These are phyloP conservation scores for Merodon equestris DNA, from an alignment of 2,888 invertebrate genomes.

Conservation along the genomic window DNA sequence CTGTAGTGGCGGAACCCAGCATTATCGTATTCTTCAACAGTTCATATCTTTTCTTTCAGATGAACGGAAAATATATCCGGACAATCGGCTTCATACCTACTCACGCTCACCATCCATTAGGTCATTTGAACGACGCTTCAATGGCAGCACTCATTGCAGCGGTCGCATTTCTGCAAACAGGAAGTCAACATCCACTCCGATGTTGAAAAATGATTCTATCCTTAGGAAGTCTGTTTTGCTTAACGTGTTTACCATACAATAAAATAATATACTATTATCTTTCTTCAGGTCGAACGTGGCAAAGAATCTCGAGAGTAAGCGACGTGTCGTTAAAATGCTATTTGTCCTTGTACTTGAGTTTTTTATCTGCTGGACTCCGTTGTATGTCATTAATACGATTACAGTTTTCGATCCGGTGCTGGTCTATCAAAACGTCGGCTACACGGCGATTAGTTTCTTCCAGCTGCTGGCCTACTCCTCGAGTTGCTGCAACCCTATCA, in stretches of 20 bases:
- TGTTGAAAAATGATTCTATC: conserved; percentile 37
- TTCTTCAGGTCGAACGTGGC: conserved; percentile 74
- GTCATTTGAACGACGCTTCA: conserved; percentile 30
- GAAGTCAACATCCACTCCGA: conserved; percentile 26
- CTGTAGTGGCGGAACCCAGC: too few species aligned
- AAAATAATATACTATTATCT: conserved; percentile 24
- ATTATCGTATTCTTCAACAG: background rate
- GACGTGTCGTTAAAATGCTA: conserved; percentile 88
- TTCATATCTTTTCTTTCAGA: conserved; percentile 30
- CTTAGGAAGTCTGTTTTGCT: conserved; percentile 36
- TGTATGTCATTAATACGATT: conserved; percentile 88
- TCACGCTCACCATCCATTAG: conserved; percentile 35
- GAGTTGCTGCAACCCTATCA: conserved; percentile 93
- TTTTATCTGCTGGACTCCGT: conserved; percentile 94
- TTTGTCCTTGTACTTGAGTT: conserved; percentile 95
- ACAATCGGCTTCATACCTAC: conserved; percentile 27
- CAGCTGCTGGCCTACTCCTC: conserved; percentile 90
- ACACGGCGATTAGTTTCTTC: conserved; percentile 85
- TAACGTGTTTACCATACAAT: conserved; percentile 63
- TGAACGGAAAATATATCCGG: conserved; percentile 46
- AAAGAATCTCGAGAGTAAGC: conserved; percentile 77
- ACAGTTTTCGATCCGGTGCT: conserved; percentile 86
- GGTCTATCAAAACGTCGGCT: conserved; percentile 85
- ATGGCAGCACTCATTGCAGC: conserved; percentile 12
- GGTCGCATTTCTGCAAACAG: conserved; percentile 8